phyloP scores from a whole-genome alignment of 2,888 invertebrate genomes.

The Xestia ashworthii region DNA sequence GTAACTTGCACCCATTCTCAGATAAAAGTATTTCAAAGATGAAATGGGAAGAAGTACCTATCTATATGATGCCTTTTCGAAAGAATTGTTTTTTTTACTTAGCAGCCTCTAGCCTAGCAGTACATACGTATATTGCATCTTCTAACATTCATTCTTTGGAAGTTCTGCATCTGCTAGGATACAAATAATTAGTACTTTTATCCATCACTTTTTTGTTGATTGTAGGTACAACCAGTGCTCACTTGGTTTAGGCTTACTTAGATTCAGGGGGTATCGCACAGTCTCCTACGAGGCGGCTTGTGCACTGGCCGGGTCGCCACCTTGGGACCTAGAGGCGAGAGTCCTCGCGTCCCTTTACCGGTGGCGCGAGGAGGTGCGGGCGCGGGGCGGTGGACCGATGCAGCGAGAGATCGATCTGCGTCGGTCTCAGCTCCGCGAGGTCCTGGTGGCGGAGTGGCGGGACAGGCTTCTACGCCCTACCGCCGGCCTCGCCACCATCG shows the following conservation, averaged over 20 bases:
- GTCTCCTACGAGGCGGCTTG: too few relatives aligned
- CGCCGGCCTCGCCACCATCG: too few relatives aligned
- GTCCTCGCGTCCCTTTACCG: too few relatives aligned
- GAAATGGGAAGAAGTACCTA: neutral
- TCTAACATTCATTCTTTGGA: neutral
- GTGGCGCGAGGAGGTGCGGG: too few relatives aligned
- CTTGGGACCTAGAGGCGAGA: too few relatives aligned
- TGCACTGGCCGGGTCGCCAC: too few relatives aligned
- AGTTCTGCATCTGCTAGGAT: neutral
- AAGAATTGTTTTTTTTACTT: neutral
- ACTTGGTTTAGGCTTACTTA: neutral
- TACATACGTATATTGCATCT: neutral
- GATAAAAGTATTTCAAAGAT: neutral
- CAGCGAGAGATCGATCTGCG: too few relatives aligned
- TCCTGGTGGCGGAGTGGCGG: too few relatives aligned
- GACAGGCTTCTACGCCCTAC: too few relatives aligned
- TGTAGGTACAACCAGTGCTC: neutral
- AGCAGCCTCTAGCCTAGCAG: neutral
- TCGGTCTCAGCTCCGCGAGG: too few relatives aligned
- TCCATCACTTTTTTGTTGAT: conserved; percentile 1
- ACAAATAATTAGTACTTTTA: neutral
- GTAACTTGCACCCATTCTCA: neutral
- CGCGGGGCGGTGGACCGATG: too few relatives aligned
- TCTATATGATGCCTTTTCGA: neutral
- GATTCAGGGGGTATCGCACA: too few relatives aligned